Base-by-base conservation (phyloP, 1,140 invertebrate species). In the Mycetomoellerius zeteki region DNA sequence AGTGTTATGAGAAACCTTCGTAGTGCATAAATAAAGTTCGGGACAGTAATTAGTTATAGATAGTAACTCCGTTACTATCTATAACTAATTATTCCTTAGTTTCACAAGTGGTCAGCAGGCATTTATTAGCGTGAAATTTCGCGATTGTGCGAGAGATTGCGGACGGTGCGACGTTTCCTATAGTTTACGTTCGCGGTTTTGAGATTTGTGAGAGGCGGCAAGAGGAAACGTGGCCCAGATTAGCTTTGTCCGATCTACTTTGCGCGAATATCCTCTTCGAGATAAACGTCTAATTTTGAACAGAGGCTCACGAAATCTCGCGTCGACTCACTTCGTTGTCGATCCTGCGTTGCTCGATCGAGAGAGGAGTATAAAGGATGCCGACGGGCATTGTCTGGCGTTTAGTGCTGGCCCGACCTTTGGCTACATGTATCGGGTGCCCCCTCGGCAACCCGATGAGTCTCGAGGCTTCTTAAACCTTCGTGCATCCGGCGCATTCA, bases 381-480 rank as follows among this genome's bases (percentile, higher is more conserved):
- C 90, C 90, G 90, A 91, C 90, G 76, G 85, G 87, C 88, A 91
- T 91, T 91, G 90, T 91, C 90, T 91, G 90, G 90, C 90, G 88
- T 91, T 91, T 91, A 91, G 90, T 91, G 90, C 90, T 91, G 90
- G 81, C 90, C 89, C 90, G 90, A 91, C 90, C 90, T 91, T 89
- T 89, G 86, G 86, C 88, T 91, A 88, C 89, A 87, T 86, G 90
- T 89, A 91, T 91, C 88, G 88, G 62, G 62, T 43, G 60, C 67
- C 73, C 73, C 47, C 54, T 91, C 85, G 85, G 90, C 77, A 91
- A 87, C 90, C 90, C 90, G 85, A 91, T 91, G 88, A 80, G 88
- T 76, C 69, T 64, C 65, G 58, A 50, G 65, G 54, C 85, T 86
- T 88, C 90, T 91, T 91, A 90, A 89, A 91, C 87, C 89, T 85